These are phyloP conservation scores for Notothenia coriiceps DNA, from an alignment of 2,113 vertebrate species.

Conservation along the genomic window DNA sequence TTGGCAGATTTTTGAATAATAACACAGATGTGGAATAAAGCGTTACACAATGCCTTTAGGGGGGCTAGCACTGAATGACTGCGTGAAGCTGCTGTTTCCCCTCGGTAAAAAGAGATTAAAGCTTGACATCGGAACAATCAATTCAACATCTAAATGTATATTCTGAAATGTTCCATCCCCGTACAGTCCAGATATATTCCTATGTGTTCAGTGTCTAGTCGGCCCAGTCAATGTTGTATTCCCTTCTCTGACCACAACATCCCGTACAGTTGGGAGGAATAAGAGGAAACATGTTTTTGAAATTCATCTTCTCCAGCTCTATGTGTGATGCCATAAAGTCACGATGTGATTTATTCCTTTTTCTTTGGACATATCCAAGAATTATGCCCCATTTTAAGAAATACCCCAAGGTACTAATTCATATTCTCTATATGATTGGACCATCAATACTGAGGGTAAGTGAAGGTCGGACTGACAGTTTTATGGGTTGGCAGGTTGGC, in stretches of 20 bases:
- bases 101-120: neutral
- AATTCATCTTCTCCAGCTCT: slow-evolving; percentile 63
- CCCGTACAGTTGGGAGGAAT: slow-evolving; percentile 18
- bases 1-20: neutral
- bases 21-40: neutral
- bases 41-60: neutral
- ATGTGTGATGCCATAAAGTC: slow-evolving; percentile 54
- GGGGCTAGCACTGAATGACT: neutral
- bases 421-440: slow-evolving; percentile 80
- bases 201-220: slow-evolving; percentile 28
- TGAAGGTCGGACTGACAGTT: slow-evolving; percentile 81
- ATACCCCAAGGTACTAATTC: slow-evolving; percentile 77
- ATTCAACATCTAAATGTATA: slow-evolving; percentile 6
- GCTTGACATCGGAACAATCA: slow-evolving; percentile 7
- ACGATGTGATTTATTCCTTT: slow-evolving; percentile 67
- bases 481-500: slow-evolving; percentile 65
- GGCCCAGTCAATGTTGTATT: slow-evolving; percentile 24
- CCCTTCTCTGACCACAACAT: slow-evolving; percentile 49
- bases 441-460: slow-evolving; percentile 80
- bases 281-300: slow-evolving; percentile 62
- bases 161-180: slow-evolving; percentile 5
- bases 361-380: slow-evolving; percentile 74
- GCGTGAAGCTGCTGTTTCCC: neutral
- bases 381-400: slow-evolving; percentile 76
- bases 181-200: neutral